A percentile compares a stretch with the other conserved stretches of the same genome.
Conservation (phyloP, 2,113 vertebrate genomes). For the Calidris pygmaea region DNA sequence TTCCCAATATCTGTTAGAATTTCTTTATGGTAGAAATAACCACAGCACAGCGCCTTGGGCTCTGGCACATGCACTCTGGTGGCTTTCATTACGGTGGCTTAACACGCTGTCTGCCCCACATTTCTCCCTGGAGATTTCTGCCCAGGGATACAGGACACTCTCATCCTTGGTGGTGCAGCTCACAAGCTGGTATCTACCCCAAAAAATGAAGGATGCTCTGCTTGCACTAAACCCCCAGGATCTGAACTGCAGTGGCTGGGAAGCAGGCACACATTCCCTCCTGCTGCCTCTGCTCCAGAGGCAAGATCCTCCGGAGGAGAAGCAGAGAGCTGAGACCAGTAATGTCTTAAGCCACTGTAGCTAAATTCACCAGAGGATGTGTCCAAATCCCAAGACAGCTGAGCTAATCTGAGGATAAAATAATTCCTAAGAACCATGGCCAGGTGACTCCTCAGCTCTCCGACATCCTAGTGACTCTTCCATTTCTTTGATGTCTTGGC, state of each 20-base stretch:
- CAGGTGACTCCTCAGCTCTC: background rate
- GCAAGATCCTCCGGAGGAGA: background rate
- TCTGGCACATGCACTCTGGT: background rate
- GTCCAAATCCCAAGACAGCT: background rate
- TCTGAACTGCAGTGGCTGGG: background rate
- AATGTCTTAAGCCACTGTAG: background rate
- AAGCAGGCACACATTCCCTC: background rate
- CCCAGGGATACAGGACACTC: background rate
- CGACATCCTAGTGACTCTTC: background rate
- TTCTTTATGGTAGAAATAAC: background rate
- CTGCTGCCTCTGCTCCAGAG: background rate
- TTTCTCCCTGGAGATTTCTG: background rate
- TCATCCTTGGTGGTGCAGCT: background rate
- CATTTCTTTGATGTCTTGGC: conserved; percentile 13
- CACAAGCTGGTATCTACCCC: background rate
- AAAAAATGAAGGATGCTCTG: background rate
- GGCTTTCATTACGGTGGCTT: background rate
- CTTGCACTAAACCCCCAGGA: background rate
- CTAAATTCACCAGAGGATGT: conserved; percentile 11
- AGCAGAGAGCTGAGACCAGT: background rate
- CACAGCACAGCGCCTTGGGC: background rate
- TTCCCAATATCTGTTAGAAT: background rate
- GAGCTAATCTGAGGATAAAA: conserved; percentile 29
- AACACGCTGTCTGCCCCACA: fast-evolving
- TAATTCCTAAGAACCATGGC: background rate